phyloP scores from a whole-genome alignment of 2,888 invertebrate species.

The Oithona nana region DNA sequence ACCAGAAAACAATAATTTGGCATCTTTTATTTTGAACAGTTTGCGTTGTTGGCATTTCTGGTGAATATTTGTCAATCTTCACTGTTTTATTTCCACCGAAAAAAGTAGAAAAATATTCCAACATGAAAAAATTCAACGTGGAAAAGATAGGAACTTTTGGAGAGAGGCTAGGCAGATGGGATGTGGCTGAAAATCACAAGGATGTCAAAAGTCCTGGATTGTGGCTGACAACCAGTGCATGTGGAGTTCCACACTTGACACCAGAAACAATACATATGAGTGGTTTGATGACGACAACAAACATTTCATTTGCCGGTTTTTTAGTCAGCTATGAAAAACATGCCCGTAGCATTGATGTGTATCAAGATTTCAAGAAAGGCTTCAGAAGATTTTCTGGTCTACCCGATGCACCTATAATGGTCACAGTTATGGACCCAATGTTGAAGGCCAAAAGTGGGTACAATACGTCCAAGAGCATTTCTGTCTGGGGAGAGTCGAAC shows the following conservation, averaged over 20 bases:
- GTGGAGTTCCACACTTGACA: neutral
- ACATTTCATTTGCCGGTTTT: neutral
- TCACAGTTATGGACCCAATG: neutral
- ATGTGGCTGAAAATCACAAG: neutral
- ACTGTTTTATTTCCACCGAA: too few species aligned
- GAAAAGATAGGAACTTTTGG: neutral
- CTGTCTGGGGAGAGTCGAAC: slow-evolving; percentile 1
- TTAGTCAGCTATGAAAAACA: neutral
- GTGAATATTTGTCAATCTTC: too few species aligned
- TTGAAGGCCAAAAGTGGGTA: neutral
- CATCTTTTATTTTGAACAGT: too few species aligned
- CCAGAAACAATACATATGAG: neutral
- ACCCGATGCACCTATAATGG: neutral
- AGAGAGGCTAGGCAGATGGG: neutral
- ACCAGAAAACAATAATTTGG: too few species aligned
- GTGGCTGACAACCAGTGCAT: neutral
- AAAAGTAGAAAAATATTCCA: too few species aligned
- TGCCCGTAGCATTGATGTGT: neutral
- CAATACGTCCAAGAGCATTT: neutral
- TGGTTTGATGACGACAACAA: neutral
- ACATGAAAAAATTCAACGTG: neutral
- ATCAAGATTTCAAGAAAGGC: neutral
- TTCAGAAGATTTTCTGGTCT: neutral
- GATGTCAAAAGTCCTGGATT: neutral
- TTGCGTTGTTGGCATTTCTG: too few species aligned